A percentile compares a stretch with the other conserved stretches of the same genome.
These are phyloP conservation scores for Xenopus petersii DNA, from an alignment of 2,797 vertebrate species.

Conservation along the genomic window DNA sequence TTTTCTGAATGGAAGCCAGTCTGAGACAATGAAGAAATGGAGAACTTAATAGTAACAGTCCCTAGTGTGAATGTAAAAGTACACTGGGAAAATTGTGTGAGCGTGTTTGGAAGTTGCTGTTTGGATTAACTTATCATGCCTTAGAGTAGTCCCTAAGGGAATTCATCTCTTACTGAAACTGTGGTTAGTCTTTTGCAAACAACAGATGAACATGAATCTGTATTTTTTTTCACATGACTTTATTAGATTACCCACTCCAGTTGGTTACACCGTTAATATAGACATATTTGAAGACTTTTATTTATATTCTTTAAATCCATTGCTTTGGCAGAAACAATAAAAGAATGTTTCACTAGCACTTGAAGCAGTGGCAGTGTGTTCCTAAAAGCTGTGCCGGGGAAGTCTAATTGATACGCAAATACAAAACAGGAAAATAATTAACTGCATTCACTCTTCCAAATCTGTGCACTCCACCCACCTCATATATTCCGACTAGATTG, in stretches of 20 bases:
- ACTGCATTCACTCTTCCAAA: slow-evolving; percentile 36
- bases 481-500: slow-evolving; percentile 39
- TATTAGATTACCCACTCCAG: background rate
- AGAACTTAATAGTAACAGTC: slow-evolving; percentile 41
- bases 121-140: slow-evolving; percentile 44
- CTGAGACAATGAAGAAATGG: slow-evolving; percentile 39
- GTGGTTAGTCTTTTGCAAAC: background rate
- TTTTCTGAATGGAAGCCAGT: slow-evolving; percentile 45
- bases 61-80: slow-evolving; percentile 19
- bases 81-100: slow-evolving; percentile 15
- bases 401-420: slow-evolving; percentile 46
- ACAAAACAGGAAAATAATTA: slow-evolving; percentile 9
- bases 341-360: slow-evolving; percentile 11
- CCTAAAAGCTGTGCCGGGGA: slow-evolving; percentile 16
- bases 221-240: background rate
- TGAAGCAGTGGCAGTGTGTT: slow-evolving; percentile 2
- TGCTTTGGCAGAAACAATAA: slow-evolving; percentile 5
- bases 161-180: slow-evolving; percentile 13
- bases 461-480: slow-evolving; percentile 20
- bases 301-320: background rate
- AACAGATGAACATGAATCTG: slow-evolving; percentile 1
- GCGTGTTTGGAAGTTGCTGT: slow-evolving; percentile 12
- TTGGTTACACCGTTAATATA: background rate
- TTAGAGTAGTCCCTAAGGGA: slow-evolving; percentile 32
- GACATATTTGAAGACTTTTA: background rate